Percentiles rank a stretch among this genome's conserved stretches.
phyloP scores from a whole-genome alignment of 1,140 invertebrate genomes.

The Telenomus remus region DNA sequence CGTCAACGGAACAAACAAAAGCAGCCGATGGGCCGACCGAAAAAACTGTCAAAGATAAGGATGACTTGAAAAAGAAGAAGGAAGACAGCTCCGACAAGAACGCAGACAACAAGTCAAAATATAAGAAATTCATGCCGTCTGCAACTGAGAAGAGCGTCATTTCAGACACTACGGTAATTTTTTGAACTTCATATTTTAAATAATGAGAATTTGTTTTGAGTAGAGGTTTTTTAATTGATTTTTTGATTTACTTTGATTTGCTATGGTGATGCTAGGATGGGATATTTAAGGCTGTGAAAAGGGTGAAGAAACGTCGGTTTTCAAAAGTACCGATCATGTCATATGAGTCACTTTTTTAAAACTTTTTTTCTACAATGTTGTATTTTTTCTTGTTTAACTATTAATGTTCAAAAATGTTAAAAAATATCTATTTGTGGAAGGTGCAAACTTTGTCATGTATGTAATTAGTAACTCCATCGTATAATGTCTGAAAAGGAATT shows the following conservation, averaged over 20 bases:
- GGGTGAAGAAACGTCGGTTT: conserved; percentile 20
- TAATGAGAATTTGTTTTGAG: not conserved
- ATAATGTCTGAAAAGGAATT: no score
- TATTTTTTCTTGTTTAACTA: no score
- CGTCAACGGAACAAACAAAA: not conserved
- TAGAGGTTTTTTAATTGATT: no score
- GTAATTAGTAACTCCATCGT: no score
- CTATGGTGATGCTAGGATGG: not conserved
- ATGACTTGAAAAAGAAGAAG: conserved; percentile 20
- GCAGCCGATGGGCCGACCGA: not conserved
- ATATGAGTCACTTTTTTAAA: no score
- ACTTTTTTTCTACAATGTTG: no score
- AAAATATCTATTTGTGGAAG: no score
- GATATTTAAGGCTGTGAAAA: conserved; percentile 3
- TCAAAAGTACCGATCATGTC: conserved; percentile 2
- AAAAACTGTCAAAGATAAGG: conserved; percentile 10
- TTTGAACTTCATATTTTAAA: not conserved
- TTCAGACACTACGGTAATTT: conserved; percentile 13
- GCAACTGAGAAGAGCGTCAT: not conserved
- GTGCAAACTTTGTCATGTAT: no score
- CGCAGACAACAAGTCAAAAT: conserved; percentile 11
- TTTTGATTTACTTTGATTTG: no score
- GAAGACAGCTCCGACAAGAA: conserved; percentile 5
- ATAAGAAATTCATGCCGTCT: conserved; percentile 21
- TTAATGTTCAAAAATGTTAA: no score